Conservation (phyloP, 2,113 vertebrate genomes). For the Pristiophorus japonicus region DNA sequence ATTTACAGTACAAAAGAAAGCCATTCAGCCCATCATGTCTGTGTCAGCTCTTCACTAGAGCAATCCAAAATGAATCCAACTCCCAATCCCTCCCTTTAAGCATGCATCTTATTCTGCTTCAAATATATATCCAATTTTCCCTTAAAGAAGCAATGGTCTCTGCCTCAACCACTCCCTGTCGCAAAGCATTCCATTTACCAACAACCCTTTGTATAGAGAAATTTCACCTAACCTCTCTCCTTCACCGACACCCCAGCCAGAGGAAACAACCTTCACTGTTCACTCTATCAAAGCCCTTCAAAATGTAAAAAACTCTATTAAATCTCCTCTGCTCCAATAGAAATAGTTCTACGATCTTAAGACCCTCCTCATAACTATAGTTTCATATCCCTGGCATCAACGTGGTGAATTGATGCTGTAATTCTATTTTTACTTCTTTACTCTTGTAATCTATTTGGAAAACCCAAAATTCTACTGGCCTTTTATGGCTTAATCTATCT, state of each 20-base stretch:
- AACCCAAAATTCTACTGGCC: not conserved
- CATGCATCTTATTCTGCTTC: not conserved
- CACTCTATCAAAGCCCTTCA: not conserved
- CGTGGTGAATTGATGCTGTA: not conserved
- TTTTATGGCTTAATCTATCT: not conserved
- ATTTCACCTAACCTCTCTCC: not conserved
- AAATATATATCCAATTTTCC: not conserved
- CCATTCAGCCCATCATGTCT: not conserved
- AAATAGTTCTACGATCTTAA: not conserved
- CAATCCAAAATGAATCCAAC: not conserved
- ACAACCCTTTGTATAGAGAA: not conserved
- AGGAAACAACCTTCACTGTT: not conserved
- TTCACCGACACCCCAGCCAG: not conserved
- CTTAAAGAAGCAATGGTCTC: not conserved
- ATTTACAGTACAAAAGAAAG: not conserved
- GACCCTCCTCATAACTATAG: not conserved
- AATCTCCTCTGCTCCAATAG: not conserved
- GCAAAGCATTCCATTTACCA: not conserved
- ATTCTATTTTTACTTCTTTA: not conserved
- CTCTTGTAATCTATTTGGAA: not conserved
- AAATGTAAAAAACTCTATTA: not conserved
- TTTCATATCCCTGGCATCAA: not conserved
- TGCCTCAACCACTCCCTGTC: not conserved
- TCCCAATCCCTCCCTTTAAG: not conserved
- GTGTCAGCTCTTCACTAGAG: not conserved